These are phyloP conservation scores for Anadara kagoshimensis DNA, from an alignment of 1,140 invertebrate genomes.

Conservation along the genomic window DNA sequence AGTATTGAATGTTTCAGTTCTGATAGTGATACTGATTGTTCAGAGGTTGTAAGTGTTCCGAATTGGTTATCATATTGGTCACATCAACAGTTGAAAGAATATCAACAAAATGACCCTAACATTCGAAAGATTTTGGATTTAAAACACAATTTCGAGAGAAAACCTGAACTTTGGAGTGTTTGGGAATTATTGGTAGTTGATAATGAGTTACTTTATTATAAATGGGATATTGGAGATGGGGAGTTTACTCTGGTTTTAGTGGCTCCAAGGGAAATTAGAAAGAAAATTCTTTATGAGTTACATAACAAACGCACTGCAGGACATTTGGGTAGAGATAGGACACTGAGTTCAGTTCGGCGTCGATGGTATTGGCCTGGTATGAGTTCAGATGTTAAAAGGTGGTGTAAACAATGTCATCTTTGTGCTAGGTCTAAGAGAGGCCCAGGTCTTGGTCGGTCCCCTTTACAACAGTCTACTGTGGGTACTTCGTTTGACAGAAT, in stretches of 20 bases:
- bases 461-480: background rate
- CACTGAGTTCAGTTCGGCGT: background rate
- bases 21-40: background rate
- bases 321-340: constrained; percentile 3
- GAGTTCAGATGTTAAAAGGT: constrained; percentile 11
- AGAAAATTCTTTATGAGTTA: constrained; percentile 3
- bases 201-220: constrained; percentile 1
- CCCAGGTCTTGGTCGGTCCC: constrained; percentile 7
- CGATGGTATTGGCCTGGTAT: constrained; percentile 6
- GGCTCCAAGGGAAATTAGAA: background rate
- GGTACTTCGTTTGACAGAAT: constrained; percentile 8
- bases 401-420: constrained; percentile 15
- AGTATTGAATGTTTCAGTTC: background rate
- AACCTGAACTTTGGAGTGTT: constrained; percentile 1
- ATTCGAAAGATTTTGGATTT: constrained; percentile 1
- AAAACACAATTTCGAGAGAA: background rate
- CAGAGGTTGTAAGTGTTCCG: background rate
- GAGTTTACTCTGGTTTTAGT: background rate
- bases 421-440: constrained; percentile 27
- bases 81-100: background rate
- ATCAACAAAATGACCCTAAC: background rate
- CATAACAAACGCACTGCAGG: constrained; percentile 5
- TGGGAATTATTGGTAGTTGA: background rate
- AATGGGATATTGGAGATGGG: background rate
- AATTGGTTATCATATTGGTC: constrained; percentile 4